Conservation (phyloP, 2,113 vertebrate species). For the Polypterus bichir region DNA sequence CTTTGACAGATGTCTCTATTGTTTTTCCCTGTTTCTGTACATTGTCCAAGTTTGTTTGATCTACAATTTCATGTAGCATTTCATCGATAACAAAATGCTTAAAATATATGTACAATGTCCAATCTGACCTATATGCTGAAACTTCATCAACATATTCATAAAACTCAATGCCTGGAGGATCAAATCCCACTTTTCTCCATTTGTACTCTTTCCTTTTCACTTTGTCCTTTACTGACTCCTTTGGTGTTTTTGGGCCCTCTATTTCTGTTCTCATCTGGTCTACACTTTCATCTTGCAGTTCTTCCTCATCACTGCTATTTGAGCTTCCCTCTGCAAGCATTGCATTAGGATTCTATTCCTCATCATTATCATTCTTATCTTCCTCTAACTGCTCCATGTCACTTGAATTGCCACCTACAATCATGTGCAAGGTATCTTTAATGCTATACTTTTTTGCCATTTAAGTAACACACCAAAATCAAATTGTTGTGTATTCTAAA, state of each 20-base stretch:
- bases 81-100: constrained; percentile 12
- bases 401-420: too few relatives aligned
- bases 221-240: constrained; percentile 12
- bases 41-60: constrained; percentile 18
- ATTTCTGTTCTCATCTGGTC: constrained; percentile 10
- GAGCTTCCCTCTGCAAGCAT: neutral
- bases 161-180: constrained; percentile 9
- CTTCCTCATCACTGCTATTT: constrained; percentile 11
- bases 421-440: too few relatives aligned
- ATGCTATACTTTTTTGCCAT: too few relatives aligned
- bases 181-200: constrained; percentile 11
- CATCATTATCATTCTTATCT: too few relatives aligned
- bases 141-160: constrained; percentile 13
- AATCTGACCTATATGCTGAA: constrained; percentile 9
- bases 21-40: constrained; percentile 15
- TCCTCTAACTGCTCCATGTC: too few relatives aligned
- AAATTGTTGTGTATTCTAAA: too few relatives aligned
- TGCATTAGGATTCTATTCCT: constrained; percentile 3
- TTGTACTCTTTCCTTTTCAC: constrained; percentile 13
- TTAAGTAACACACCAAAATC: too few relatives aligned
- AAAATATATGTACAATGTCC: constrained; percentile 16
- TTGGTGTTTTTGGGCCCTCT: constrained; percentile 5
- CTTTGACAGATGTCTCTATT: constrained; percentile 15
- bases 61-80: constrained; percentile 17
- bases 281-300: constrained; percentile 7